phyloP scores from a whole-genome alignment of 2,113 vertebrate species.

The Sorex araneus region DNA sequence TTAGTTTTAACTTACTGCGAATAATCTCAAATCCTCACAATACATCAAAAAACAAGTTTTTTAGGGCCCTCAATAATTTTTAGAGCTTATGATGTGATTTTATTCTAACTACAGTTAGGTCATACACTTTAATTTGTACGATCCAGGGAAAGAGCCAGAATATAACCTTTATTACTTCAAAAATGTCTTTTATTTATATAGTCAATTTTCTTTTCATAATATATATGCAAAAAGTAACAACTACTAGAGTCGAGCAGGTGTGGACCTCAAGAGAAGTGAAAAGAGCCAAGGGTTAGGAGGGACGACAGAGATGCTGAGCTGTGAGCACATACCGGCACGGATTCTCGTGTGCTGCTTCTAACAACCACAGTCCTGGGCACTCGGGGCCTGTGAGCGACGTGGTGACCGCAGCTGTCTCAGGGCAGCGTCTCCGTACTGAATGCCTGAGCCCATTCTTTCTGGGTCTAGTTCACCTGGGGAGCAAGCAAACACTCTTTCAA shows the following conservation, averaged over 20 bases:
- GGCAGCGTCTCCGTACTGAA: constrained; percentile 92
- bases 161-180: not conserved
- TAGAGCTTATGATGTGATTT: too few relatives aligned
- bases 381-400: constrained; percentile 88
- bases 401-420: constrained; percentile 90
- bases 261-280: accelerated
- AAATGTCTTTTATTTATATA: not conserved
- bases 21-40: too few relatives aligned
- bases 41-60: too few relatives aligned
- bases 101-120: too few relatives aligned
- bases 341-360: constrained; percentile 75
- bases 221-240: not conserved
- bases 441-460: constrained; percentile 92
- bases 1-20: too few relatives aligned
- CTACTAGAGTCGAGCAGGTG: not conserved
- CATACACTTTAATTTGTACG: too few relatives aligned
- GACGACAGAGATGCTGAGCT: accelerated
- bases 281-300: too few relatives aligned
- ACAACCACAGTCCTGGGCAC: constrained; percentile 91
- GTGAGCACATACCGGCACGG: constrained; percentile 57
- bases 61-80: too few relatives aligned
- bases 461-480: constrained; percentile 91
- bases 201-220: not conserved
- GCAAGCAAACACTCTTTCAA: constrained; percentile 61
- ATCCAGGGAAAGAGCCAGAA: too few relatives aligned